Evolutionary conservation across 2,113 vertebrate species (phyloP), one percentile per base, ranked within the genome.

Genomic region (Morone chrysops): DNA sequence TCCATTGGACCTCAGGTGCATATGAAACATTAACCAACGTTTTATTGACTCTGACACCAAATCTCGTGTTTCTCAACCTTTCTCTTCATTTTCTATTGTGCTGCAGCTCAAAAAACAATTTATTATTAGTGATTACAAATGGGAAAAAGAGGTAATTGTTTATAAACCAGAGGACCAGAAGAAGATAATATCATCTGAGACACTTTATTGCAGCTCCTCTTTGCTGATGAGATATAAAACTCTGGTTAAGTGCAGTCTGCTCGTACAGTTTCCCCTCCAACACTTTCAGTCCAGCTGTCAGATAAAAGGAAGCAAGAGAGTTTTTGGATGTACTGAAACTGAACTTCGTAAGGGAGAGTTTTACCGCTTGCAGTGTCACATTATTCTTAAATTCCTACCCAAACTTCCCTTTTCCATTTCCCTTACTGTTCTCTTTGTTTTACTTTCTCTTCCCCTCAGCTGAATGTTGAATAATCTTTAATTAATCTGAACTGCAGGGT

Each of bases 1-100:
- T 90, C 94, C 0, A 87, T 96, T 4, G 88, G 85, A 22, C 70
- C 93, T 48, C 95, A 96, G 96, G 96, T 97, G 67, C 12, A 3
- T 9, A 31, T 57, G 2, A 80, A 78, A 71, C 18, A 9, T 10
- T 53, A 20, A 43, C 53, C 20, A 2, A 22, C 13, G 2, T 54
- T 22, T 75, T 16, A 36, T 61, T 14, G 4, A 43, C 41, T 13
- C 12, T 16, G 17, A 38, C 3, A 0, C 3, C 31, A 5, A 8
- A 9, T 36, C 10, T 81, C 14, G 4, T 8, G 1, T 56, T 43
- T 48, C 12, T 69, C 56, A 60, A 0, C n/a, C 43, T 75, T 20
- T 5, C 25, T 36, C 17, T 5, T 20, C 56, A 10, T 61, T 62
- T n/a, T 40, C 59, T 60, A 7, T 31, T 4, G 22, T 2, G 31